A percentile compares a stretch with the other conserved stretches of the same genome.
These are phyloP conservation scores for Cyprinella venusta DNA, from an alignment of 2,797 vertebrate species.

Conservation along the genomic window DNA sequence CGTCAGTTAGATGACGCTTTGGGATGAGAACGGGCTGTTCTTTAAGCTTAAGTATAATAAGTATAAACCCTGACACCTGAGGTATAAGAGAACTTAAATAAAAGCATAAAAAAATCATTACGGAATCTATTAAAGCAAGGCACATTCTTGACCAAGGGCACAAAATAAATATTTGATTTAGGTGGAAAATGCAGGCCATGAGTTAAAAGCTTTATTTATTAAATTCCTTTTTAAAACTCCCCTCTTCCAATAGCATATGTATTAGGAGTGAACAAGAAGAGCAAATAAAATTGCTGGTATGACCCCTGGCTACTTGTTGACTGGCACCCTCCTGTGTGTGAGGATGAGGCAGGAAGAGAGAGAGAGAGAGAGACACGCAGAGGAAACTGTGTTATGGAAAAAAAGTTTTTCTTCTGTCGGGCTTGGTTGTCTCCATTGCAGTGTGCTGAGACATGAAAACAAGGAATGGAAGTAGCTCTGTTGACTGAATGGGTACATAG, in stretches of 20 bases:
- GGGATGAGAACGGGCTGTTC: too few relatives aligned
- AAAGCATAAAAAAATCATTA: constrained; percentile 29
- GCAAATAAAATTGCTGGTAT: constrained; percentile 40
- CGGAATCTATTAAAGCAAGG: constrained; percentile 40
- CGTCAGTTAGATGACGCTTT: too few relatives aligned
- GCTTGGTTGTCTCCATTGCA: constrained; percentile 21
- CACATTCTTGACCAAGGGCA: constrained; percentile 39
- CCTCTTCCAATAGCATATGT: constrained; percentile 10
- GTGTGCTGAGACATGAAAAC: not conserved
- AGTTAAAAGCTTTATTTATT: constrained; percentile 55
- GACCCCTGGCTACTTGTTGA: constrained; percentile 30
- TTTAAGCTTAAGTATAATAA: constrained; percentile 14
- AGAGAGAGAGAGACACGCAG: not conserved
- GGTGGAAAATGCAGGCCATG: constrained; percentile 27
- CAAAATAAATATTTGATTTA: constrained; percentile 55
- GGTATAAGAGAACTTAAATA: constrained; percentile 8
- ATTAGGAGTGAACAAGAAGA: constrained; percentile 9
- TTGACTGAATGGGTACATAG: constrained; percentile 8
- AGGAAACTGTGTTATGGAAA: not conserved
- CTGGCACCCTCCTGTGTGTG: not conserved
- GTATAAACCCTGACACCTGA: constrained; percentile 5
- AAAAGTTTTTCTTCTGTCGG: constrained; percentile 24
- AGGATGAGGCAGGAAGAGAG: not conserved
- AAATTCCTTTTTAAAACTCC: constrained; percentile 19
- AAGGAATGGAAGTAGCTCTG: constrained; percentile 17